phyloP scores from a whole-genome alignment of 2,113 vertebrate species.

The Corvus cornix region DNA sequence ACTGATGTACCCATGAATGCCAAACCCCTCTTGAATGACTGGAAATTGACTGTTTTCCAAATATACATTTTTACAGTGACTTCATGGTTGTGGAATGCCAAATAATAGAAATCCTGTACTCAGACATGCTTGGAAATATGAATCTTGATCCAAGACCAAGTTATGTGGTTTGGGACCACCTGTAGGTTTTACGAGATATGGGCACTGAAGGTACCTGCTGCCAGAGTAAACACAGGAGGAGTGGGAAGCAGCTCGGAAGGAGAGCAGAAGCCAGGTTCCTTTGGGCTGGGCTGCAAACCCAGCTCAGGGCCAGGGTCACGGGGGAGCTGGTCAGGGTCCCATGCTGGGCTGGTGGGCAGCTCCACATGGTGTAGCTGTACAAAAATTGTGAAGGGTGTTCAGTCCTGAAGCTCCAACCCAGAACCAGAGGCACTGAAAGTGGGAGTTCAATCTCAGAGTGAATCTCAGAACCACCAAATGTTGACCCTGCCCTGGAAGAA shows the following conservation, averaged over 20 bases:
- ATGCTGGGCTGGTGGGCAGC: accelerated
- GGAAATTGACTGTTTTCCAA: not conserved
- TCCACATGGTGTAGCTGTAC: not conserved
- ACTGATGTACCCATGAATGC: not conserved
- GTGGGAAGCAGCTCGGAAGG: not conserved
- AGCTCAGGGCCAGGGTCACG: not conserved
- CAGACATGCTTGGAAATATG: not conserved
- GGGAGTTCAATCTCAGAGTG: accelerated
- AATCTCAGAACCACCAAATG: accelerated
- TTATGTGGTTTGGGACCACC: not conserved
- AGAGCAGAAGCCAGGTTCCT: not conserved
- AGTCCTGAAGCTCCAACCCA: not conserved
- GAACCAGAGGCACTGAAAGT: not conserved
- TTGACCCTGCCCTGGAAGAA: not conserved
- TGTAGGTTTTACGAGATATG: not conserved
- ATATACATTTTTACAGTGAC: not conserved
- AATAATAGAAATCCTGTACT: slow-evolving; percentile 4
- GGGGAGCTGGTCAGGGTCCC: accelerated
- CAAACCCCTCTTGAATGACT: not conserved
- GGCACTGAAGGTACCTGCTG: not conserved
- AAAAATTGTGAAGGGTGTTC: not conserved
- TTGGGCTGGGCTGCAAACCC: not conserved
- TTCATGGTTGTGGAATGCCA: not conserved
- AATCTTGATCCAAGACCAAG: not conserved
- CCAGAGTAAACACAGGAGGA: not conserved